These are phyloP conservation scores for Xerus rutilus DNA, from an alignment of 2,797 vertebrate species.

Conservation along the genomic window DNA sequence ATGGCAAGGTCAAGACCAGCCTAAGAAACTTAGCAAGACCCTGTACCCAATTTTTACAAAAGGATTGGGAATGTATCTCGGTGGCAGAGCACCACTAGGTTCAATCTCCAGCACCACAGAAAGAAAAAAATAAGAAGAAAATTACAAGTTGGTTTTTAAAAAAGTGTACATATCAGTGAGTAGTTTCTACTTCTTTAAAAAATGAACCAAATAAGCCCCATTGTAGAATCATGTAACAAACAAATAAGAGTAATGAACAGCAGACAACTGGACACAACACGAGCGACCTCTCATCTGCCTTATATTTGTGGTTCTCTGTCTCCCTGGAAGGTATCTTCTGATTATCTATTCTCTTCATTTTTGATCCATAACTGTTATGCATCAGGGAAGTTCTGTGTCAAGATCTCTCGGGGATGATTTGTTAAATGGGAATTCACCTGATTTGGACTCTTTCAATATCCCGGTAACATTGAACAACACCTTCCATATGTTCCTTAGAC, in stretches of 20 bases:
- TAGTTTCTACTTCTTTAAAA: slow-evolving; percentile 12
- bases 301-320: not conserved
- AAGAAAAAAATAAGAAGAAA: not conserved
- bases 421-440: no score
- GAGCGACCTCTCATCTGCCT: not conserved
- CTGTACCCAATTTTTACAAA: no score
- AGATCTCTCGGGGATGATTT: not conserved
- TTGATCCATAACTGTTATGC: not conserved
- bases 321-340: not conserved
- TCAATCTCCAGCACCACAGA: not conserved
- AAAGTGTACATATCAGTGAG: not conserved
- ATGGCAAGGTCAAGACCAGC: not conserved
- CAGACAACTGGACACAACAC: not conserved
- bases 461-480: slow-evolving; percentile 90
- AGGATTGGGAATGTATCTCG: no score
- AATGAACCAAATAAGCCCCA: not conserved
- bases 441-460: slow-evolving; percentile 85
- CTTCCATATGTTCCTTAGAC: slow-evolving; percentile 86
- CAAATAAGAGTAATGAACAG: not conserved
- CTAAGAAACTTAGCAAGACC: no score
- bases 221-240: not conserved
- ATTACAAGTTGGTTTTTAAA: not conserved
- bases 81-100: not conserved
- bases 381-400: not conserved
- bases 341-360: no score